These are phyloP conservation scores for Anguilla rostrata DNA, from an alignment of 2,113 vertebrate species.

Conservation along the genomic window DNA sequence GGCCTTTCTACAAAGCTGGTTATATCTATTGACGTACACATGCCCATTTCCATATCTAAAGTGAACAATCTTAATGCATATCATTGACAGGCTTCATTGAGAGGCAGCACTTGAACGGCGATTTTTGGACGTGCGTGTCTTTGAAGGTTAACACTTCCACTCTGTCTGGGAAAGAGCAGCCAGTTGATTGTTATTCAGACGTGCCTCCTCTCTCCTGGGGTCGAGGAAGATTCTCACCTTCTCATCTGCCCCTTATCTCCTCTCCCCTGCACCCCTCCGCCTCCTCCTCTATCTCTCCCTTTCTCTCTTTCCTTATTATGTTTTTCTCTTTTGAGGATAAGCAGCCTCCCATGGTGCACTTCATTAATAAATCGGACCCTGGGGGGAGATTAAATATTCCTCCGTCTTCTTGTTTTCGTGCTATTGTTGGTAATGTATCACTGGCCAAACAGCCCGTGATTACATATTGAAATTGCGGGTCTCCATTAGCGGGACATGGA, in stretches of 20 bases:
- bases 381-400: background rate
- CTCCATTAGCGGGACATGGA: background rate
- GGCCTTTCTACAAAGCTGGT: slow-evolving; percentile 13
- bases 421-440: background rate
- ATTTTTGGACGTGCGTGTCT: background rate
- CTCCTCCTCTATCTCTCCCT: background rate
- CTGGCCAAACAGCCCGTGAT: slow-evolving; percentile 10
- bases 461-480: slow-evolving; percentile 17
- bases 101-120: slow-evolving; percentile 2
- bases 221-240: slow-evolving; percentile 1
- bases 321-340: slow-evolving; percentile 2
- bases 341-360: background rate
- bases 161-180: background rate
- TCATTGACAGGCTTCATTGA: background rate
- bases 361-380: slow-evolving; percentile 11
- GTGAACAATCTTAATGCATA: slow-evolving; percentile 20
- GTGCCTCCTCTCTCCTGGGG: background rate
- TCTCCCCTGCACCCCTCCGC: background rate
- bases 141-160: background rate
- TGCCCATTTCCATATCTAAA: slow-evolving; percentile 24
- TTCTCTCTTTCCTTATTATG: background rate
- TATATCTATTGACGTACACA: slow-evolving; percentile 9
- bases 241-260: slow-evolving; percentile 12
- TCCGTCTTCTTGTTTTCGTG: slow-evolving; percentile 1
- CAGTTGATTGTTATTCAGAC: slow-evolving; percentile 9